Percentiles rank a stretch among this genome's conserved stretches.
These are phyloP conservation scores for Ophiothrix spiculata DNA, from an alignment of 35 echinoderm and acorn worm species.

Conservation along the genomic window DNA sequence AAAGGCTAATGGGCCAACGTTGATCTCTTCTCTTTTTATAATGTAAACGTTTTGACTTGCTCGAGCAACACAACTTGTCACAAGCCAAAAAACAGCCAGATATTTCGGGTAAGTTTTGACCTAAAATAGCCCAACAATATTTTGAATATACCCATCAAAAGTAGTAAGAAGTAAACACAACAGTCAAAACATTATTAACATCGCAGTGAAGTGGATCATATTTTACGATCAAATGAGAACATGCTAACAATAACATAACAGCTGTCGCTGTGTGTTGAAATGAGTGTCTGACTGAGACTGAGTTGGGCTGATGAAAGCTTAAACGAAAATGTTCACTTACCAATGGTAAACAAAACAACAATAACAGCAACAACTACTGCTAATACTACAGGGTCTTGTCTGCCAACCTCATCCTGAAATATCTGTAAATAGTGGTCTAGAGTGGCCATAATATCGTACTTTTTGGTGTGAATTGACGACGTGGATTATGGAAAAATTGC, in stretches of 20 bases:
- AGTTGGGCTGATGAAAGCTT: not conserved
- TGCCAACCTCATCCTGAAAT: constrained; percentile 46
- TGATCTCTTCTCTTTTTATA: no score
- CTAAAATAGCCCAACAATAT: not conserved
- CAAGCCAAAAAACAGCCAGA: constrained; percentile 40
- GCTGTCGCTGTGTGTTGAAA: no score
- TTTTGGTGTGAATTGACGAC: not conserved
- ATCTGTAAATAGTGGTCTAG: constrained; percentile 16
- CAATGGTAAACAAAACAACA: constrained; percentile 55
- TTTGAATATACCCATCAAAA: not conserved
- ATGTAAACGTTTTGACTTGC: constrained; percentile 30
- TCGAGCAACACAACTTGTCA: constrained; percentile 33
- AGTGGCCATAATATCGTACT: not conserved
- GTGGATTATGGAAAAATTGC: not conserved
- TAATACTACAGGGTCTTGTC: constrained; percentile 55
- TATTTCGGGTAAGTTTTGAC: not conserved
- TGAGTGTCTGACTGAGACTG: not conserved
- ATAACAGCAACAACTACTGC: constrained; percentile 53
- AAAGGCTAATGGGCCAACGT: no score
- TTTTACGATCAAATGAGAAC: no score
- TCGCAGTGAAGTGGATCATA: no score
- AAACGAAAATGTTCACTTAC: constrained; percentile 13
- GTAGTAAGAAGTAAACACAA: not conserved
- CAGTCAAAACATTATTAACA: not conserved
- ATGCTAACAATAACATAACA: no score